Percentiles rank a stretch among this genome's conserved stretches.
Conservation (phyloP, 2,113 vertebrate species). For the Poeciliopsis prolifica region DNA sequence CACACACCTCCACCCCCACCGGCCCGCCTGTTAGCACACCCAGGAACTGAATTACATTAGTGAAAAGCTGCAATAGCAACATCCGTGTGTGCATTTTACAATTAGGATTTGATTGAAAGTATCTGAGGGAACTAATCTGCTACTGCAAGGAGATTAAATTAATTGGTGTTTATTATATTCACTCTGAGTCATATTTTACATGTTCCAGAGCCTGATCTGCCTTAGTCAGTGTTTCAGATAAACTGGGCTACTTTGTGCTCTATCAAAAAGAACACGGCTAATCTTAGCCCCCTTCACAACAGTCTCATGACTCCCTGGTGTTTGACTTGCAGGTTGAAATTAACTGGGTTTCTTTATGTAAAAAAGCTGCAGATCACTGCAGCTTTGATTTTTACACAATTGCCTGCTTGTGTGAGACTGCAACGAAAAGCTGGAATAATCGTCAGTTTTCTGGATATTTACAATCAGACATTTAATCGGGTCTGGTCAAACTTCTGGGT, state of each 20-base stretch:
- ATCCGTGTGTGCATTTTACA: slow-evolving; percentile 12
- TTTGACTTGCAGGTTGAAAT: slow-evolving; percentile 31
- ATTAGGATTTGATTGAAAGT: slow-evolving; percentile 12
- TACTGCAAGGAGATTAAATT: background rate
- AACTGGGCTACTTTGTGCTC: background rate
- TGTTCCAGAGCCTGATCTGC: background rate
- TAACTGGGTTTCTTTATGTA: background rate
- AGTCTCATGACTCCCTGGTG: slow-evolving; percentile 44
- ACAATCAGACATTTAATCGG: too few species aligned
- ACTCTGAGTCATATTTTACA: background rate
- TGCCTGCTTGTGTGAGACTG: background rate
- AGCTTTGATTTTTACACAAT: background rate
- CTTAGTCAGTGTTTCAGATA: background rate
- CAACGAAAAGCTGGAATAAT: background rate
- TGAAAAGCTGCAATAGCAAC: slow-evolving; percentile 11
- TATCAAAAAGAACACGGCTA: background rate
- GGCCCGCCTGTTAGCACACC: slow-evolving; percentile 10
- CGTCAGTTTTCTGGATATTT: background rate
- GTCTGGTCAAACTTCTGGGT: too few species aligned
- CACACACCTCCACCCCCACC: background rate
- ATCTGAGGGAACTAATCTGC: background rate
- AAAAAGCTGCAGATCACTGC: background rate
- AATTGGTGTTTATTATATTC: background rate
- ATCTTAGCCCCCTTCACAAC: background rate
- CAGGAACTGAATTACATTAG: slow-evolving; percentile 29